A percentile compares a stretch with the other conserved stretches of the same genome.
Conservation (phyloP, 2,888 invertebrate species). For the Phengaris arion region DNA sequence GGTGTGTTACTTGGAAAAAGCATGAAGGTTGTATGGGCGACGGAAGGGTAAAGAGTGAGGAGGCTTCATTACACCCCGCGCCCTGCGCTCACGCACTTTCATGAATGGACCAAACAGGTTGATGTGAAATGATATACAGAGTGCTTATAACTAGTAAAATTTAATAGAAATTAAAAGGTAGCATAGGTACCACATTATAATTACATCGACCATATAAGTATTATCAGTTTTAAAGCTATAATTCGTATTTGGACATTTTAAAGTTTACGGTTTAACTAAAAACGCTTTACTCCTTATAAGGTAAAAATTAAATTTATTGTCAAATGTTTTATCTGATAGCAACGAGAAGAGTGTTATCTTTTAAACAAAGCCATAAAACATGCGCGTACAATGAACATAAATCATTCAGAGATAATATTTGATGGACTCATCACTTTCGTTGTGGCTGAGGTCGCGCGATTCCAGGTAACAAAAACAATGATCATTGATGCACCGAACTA, state of each 20-base stretch:
- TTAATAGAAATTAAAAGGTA: neutral
- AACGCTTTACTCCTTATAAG: no score
- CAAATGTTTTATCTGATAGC: no score
- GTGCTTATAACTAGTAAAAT: slow-evolving; percentile 40
- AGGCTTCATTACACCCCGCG: slow-evolving; percentile 79
- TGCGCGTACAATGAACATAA: neutral
- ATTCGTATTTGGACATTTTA: no score
- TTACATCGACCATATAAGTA: neutral
- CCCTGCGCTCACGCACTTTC: slow-evolving; percentile 80
- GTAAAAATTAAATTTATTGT: no score
- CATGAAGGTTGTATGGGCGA: slow-evolving; percentile 56
- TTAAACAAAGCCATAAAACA: neutral
- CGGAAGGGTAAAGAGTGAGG: slow-evolving; percentile 57
- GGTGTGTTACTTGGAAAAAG: slow-evolving; percentile 43
- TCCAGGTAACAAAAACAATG: slow-evolving; percentile 44
- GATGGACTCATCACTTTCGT: slow-evolving; percentile 60
- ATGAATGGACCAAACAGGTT: slow-evolving; percentile 79
- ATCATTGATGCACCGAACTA: slow-evolving; percentile 30
- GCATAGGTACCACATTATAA: no score
- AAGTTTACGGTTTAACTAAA: no score
- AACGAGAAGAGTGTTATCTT: neutral
- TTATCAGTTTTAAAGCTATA: no score
- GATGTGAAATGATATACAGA: slow-evolving; percentile 68
- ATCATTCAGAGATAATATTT: neutral
- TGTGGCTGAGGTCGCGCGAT: slow-evolving; percentile 56